Evolutionary conservation across 2,888 invertebrate genomes (phyloP).

Genomic region (Anthrax anthrax): DNA sequence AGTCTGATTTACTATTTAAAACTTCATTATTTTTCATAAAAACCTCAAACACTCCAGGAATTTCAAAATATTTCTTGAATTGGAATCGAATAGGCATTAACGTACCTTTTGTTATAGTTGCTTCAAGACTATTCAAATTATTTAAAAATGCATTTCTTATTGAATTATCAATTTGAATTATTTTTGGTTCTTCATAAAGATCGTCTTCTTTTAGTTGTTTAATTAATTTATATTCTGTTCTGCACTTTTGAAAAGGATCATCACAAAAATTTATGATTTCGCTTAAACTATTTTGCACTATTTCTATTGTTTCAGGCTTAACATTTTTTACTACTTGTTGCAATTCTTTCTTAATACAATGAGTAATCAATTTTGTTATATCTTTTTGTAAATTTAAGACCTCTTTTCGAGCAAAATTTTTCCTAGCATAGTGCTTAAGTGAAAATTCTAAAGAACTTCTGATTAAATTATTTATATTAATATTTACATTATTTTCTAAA

Average conservation of each 20-base stretch:
- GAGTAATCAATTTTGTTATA: background rate
- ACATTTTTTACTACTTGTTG: background rate
- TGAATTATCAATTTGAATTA: background rate
- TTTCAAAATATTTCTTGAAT: background rate
- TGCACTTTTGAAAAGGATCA: background rate
- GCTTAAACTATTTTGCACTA: background rate
- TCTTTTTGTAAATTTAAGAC: background rate
- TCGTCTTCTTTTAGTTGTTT: background rate
- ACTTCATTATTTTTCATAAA: background rate
- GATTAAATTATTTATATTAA: background rate
- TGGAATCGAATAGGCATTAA: background rate
- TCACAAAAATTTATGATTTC: background rate
- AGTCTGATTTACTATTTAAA: too few species aligned
- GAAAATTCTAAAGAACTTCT: background rate
- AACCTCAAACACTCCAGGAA: background rate
- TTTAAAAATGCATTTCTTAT: background rate
- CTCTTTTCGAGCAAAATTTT: background rate
- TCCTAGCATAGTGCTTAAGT: background rate
- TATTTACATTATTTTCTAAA: background rate
- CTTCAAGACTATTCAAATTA: background rate
- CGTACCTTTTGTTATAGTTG: background rate
- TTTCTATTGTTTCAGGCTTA: background rate
- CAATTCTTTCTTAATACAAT: background rate
- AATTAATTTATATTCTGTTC: background rate
- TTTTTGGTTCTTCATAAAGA: background rate